Evolutionary conservation across 2,113 vertebrate genomes (phyloP).

Genomic region (Sakesphorus luctuosus): DNA sequence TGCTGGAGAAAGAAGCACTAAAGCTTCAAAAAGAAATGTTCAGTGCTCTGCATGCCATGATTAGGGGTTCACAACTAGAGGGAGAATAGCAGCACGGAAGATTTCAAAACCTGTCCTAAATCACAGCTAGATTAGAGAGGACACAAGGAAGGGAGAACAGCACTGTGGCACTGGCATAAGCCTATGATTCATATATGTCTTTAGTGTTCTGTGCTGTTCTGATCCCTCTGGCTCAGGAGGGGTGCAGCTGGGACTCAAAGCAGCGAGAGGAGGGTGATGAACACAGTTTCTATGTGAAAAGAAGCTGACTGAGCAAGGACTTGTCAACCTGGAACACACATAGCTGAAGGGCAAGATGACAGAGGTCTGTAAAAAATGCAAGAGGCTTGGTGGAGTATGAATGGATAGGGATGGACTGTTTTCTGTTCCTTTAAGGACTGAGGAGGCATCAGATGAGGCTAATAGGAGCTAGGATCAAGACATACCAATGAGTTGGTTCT

Average conservation of each 20-base stretch:
- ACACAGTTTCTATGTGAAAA: neutral
- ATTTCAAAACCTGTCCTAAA: neutral
- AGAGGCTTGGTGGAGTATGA: neutral
- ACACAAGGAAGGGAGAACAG: neutral
- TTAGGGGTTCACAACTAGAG: neutral
- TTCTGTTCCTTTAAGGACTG: neutral
- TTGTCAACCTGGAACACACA: neutral
- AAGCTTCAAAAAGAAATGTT: neutral
- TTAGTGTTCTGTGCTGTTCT: neutral
- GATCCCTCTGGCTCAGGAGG: neutral
- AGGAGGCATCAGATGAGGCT: neutral
- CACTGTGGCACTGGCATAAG: neutral
- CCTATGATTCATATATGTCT: accelerated
- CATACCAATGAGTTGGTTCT: neutral
- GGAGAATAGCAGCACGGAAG: neutral
- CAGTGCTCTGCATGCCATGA: neutral
- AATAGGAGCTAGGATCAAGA: neutral
- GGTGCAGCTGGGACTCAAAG: neutral
- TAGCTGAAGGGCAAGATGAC: neutral
- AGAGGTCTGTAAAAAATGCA: neutral
- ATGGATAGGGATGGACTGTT: neutral
- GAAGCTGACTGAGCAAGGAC: neutral
- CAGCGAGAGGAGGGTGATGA: accelerated
- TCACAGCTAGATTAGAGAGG: neutral
- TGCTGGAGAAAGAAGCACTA: neutral